Evolutionary conservation across 1,140 invertebrate genomes (phyloP).

Genomic region (Babylonia areolata): DNA sequence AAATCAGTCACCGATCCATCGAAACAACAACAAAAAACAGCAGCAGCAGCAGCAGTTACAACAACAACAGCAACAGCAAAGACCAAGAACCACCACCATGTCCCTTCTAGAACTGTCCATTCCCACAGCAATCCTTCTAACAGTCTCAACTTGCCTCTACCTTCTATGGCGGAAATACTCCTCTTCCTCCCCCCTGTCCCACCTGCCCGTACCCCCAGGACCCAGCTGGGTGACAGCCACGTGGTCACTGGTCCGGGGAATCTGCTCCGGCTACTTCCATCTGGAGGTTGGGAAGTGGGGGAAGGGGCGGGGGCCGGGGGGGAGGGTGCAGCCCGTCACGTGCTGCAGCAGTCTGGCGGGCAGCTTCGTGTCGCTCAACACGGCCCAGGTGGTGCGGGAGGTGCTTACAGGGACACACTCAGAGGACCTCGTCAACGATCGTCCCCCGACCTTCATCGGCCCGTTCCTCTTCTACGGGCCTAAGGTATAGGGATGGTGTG

Average conservation of each 20-base stretch:
- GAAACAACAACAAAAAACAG: too few relatives aligned
- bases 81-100: background rate
- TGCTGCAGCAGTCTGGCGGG: background rate
- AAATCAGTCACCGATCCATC: too few relatives aligned
- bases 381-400: slow-evolving; percentile 32
- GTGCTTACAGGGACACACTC: background rate
- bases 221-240: slow-evolving; percentile 1
- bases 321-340: too few relatives aligned
- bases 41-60: too few relatives aligned
- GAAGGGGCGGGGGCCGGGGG: background rate
- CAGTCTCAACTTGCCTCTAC: too few relatives aligned
- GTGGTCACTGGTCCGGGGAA: background rate
- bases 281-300: slow-evolving; percentile 8
- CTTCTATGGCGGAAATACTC: background rate
- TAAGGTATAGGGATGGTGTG: background rate
- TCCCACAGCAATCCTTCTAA: background rate
- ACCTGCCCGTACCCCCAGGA: slow-evolving; percentile 17
- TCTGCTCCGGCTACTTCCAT: slow-evolving; percentile 1
- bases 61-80: too few relatives aligned
- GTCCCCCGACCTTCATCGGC: slow-evolving; percentile 36
- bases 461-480: slow-evolving; percentile 35
- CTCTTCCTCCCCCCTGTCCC: background rate
- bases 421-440: slow-evolving; percentile 20
- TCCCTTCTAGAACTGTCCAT: background rate
- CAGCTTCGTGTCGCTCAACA: slow-evolving; percentile 35